Conservation (phyloP, 2,797 vertebrate species). For the Netta rufina region DNA sequence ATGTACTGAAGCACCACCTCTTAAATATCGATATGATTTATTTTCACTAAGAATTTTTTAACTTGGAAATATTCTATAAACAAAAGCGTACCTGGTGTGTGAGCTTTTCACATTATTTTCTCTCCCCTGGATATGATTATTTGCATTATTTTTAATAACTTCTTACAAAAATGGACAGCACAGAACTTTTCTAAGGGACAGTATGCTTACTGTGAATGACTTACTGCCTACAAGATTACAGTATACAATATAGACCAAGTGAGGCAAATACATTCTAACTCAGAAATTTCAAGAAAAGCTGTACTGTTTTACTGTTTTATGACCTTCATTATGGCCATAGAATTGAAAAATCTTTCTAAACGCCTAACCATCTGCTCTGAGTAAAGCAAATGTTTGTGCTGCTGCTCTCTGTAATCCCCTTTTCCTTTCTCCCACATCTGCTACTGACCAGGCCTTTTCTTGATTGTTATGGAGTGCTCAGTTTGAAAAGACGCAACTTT, state of each 20-base stretch:
- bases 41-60: conserved; percentile 46
- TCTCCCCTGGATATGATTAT: not conserved
- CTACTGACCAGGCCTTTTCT: conserved; percentile 32
- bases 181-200: not conserved
- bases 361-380: conserved; percentile 39
- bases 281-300: conserved; percentile 19
- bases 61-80: conserved; percentile 51
- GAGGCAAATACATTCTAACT: not conserved
- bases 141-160: conserved; percentile 48
- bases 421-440: conserved; percentile 56
- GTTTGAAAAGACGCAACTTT: conserved; percentile 21
- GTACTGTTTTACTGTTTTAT: not conserved
- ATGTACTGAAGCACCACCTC: not conserved
- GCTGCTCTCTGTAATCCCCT: conserved; percentile 45
- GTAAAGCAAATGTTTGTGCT: conserved; percentile 64
- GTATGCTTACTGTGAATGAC: not conserved
- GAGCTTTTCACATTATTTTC: conserved; percentile 46
- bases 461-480: not conserved
- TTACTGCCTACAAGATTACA: not conserved
- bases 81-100: conserved; percentile 9
- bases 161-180: not conserved
- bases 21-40: not conserved
- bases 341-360: conserved; percentile 55
- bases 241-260: not conserved
- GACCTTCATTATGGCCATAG: conserved; percentile 24